A percentile compares a stretch with the other conserved stretches of the same genome.
phyloP scores from a whole-genome alignment of 2,888 invertebrate species.

The Yponomeuta plumbellus region DNA sequence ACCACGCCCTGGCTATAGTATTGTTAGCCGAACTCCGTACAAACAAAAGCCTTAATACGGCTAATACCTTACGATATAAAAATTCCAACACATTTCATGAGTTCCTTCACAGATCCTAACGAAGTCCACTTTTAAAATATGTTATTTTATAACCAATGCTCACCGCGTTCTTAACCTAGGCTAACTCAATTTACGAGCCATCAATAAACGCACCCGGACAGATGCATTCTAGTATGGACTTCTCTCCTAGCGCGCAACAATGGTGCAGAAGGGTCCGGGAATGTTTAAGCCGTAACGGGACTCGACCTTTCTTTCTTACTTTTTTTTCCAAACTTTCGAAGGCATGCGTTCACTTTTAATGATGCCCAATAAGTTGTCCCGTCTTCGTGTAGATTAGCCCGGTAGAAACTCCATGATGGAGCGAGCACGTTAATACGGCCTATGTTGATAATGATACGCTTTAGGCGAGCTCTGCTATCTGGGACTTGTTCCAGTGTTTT shows the following conservation, averaged over 20 bases:
- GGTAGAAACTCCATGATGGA: slow-evolving; percentile 15
- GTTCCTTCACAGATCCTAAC: background rate
- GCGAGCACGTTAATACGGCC: slow-evolving; percentile 5
- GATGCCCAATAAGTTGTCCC: slow-evolving; percentile 35
- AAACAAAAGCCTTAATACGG: background rate
- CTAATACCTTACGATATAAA: background rate
- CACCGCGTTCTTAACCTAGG: slow-evolving; percentile 23
- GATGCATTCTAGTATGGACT: background rate
- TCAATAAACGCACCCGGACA: background rate
- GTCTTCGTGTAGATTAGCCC: slow-evolving; percentile 24
- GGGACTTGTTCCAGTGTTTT: background rate
- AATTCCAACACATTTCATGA: background rate
- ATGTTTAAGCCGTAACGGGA: slow-evolving; percentile 36
- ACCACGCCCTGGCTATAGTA: too few relatives aligned
- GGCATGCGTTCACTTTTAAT: slow-evolving; percentile 70
- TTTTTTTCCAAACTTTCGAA: slow-evolving; percentile 46
- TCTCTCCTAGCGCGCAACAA: background rate
- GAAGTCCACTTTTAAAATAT: background rate
- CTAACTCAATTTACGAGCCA: slow-evolving; percentile 20
- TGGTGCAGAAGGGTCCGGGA: slow-evolving; percentile 17
- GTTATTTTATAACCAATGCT: background rate
- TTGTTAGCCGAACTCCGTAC: too few relatives aligned
- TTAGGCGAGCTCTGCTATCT: background rate
- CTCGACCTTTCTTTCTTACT: slow-evolving; percentile 57
- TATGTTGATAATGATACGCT: slow-evolving; percentile 9